Evolutionary conservation across 2,888 invertebrate genomes (phyloP).

Genomic region (Pterostichus madidus): DNA sequence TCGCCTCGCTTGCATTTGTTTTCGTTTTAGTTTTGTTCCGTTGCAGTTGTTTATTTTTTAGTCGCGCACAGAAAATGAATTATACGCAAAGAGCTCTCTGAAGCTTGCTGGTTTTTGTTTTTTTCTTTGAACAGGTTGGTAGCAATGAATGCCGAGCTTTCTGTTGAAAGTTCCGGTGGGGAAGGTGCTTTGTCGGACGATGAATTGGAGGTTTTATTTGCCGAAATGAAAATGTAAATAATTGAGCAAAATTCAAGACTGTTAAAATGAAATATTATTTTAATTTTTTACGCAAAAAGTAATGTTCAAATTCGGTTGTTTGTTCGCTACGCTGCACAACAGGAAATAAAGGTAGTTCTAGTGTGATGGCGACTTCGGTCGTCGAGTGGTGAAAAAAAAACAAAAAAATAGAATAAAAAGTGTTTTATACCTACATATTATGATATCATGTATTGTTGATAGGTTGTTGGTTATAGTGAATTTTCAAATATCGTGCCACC

Average conservation of each 20-base stretch:
- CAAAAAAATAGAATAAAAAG: too few relatives aligned
- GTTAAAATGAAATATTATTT: too few relatives aligned
- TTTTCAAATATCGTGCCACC: too few relatives aligned
- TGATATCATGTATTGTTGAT: too few relatives aligned
- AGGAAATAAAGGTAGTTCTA: too few relatives aligned
- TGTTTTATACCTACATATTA: too few relatives aligned
- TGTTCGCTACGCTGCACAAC: too few relatives aligned
- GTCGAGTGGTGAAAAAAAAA: too few relatives aligned
- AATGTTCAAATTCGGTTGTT: too few relatives aligned
- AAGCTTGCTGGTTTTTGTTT: slow-evolving; percentile 11
- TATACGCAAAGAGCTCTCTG: slow-evolving; percentile 52
- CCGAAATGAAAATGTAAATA: neutral
- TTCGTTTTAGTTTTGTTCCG: slow-evolving; percentile 14
- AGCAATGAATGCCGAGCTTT: slow-evolving; percentile 26
- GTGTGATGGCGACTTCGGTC: too few relatives aligned
- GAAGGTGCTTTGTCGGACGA: neutral
- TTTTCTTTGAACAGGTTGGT: slow-evolving; percentile 52
- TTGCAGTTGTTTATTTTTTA: slow-evolving; percentile 46
- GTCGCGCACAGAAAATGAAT: slow-evolving; percentile 57
- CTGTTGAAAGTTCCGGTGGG: neutral
- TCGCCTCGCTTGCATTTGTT: slow-evolving; percentile 36
- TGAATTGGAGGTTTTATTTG: neutral
- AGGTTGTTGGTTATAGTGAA: too few relatives aligned
- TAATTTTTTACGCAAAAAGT: too few relatives aligned
- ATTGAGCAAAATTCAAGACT: neutral